These are phyloP conservation scores for Tragelaphus buxtoni DNA, from an alignment of 2,113 vertebrate genomes.

Conservation along the genomic window DNA sequence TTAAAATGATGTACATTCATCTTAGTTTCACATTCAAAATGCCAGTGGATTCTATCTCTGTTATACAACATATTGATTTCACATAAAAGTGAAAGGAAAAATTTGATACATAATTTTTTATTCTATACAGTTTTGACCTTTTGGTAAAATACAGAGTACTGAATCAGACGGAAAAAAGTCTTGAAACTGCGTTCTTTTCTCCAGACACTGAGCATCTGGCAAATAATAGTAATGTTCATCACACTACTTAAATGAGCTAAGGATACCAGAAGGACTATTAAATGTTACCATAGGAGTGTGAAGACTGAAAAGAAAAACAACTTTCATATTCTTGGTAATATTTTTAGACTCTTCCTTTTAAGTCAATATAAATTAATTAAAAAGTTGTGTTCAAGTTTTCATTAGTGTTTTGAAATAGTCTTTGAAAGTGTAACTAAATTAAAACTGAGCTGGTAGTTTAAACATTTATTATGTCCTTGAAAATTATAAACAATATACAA, in stretches of 20 bases:
- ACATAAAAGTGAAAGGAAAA: not conserved
- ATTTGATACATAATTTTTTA: constrained; percentile 28
- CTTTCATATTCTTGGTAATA: rapidly evolving
- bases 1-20: not conserved
- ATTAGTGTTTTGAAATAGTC: not conserved
- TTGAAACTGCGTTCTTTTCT: not conserved
- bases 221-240: not conserved
- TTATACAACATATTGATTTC: not conserved
- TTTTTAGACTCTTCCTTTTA: constrained; percentile 41
- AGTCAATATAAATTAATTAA: constrained; percentile 7
- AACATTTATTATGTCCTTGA: not conserved
- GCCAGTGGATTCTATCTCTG: not conserved
- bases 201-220: not conserved
- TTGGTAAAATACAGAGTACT: not conserved
- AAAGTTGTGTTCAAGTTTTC: not conserved
- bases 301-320: not conserved
- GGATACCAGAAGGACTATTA: not conserved
- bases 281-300: not conserved
- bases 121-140: not conserved
- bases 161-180: not conserved
- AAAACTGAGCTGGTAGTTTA: not conserved
- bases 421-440: constrained; percentile 18
- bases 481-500: not conserved
- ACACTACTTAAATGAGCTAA: not conserved
- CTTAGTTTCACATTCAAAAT: not conserved